Evolutionary conservation across 2,797 vertebrate species (phyloP), one percentile per base, ranked within the genome.

Genomic region (Scarus forsteni): DNA sequence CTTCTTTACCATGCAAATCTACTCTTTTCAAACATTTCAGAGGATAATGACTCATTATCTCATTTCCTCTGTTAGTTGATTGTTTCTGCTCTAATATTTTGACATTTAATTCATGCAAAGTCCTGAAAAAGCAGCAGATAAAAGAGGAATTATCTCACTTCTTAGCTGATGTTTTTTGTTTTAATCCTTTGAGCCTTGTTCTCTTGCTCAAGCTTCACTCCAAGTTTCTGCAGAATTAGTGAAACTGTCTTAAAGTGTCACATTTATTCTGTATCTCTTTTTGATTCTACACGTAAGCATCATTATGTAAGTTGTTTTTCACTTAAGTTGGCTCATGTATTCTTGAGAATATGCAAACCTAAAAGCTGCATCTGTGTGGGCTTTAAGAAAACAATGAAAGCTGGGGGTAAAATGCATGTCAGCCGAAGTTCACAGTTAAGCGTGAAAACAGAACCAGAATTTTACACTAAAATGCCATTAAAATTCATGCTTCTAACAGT

Each of bases 31-130:
- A 67, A 66, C 49, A 15, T 67, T 64, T 19, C 60, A 15, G 45
- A 40, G 6, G 40, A 68, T 63, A 66, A 77, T 65, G 62, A 51
- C 54, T 59, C 65, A 70, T 68, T 68, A 67, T 73, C 68, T 62
- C 10, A 12, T 57, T 70, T 34, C 8, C 6, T 10, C 39, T 58
- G 19, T 38, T 12, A 35, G 18, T 45, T 52, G 6, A 52, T 68
- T 50, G 40, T 57, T 35, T 62, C 35, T 14, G 43, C 43, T 73
- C 54, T 48, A 74, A 58, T 54, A 50, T 57, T 75, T 60, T 65
- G 75, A 80, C 42, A 39, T 60, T 60, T 56, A 63, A 75, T 52
- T 58, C 54, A 43, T 27, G 19, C 19, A 44, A 56, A 61, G 55
- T 72, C 44, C 42, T 54, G 36, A 60, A 74, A 64, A 56, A 35